Conservation (phyloP, 2,888 invertebrate genomes). For the Sarcophaga subvicina region DNA sequence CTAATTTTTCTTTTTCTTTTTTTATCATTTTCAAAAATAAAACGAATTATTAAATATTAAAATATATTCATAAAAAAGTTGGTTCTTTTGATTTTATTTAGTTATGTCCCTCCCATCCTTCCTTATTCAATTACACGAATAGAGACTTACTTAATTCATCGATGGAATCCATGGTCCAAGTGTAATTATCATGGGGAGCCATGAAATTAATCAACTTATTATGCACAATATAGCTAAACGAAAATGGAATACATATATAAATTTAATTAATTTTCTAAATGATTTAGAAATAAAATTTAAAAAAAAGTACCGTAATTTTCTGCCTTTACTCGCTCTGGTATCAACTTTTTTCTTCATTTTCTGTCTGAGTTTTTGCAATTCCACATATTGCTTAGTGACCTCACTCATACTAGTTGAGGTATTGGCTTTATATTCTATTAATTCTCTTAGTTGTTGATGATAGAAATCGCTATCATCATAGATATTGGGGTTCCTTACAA, state of each 20-base stretch:
- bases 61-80: conserved; percentile 44
- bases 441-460: conserved; percentile 93
- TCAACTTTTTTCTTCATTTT: conserved; percentile 97
- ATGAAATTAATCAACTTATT: conserved; percentile 94
- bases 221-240: conserved; percentile 87
- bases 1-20: not conserved
- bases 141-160: conserved; percentile 91
- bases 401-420: conserved; percentile 92
- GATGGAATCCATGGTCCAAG: conserved; percentile 90
- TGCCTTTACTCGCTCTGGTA: conserved; percentile 96
- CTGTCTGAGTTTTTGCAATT: conserved; percentile 94
- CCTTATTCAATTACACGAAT: conserved; percentile 83
- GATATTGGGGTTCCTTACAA: conserved; percentile 88
- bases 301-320: conserved; percentile 86
- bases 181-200: conserved; percentile 88
- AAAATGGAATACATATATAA: conserved; percentile 1
- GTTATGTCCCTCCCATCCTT: not conserved
- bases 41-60: conserved; percentile 57
- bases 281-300: not conserved
- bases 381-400: conserved; percentile 94
- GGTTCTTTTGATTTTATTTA: not conserved
- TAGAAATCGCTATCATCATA: conserved; percentile 99
- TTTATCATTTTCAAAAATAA: conserved; percentile 50
- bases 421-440: conserved; percentile 95
- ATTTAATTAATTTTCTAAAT: no score